These are phyloP conservation scores for Achlya flavicornis DNA, from an alignment of 2,888 invertebrate genomes.

Conservation along the genomic window DNA sequence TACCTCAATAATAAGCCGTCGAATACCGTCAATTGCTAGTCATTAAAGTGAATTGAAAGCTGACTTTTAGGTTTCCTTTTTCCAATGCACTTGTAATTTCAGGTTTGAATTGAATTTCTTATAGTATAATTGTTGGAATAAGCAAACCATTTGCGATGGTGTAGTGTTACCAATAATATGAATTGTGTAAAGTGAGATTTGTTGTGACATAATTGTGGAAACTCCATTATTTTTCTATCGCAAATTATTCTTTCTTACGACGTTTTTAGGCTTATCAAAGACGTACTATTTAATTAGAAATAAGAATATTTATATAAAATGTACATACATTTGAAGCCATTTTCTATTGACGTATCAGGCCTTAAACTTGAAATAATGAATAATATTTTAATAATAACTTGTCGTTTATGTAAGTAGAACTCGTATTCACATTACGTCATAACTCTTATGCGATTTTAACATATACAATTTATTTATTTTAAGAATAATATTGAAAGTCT, in stretches of 20 bases:
- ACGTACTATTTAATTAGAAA: neutral
- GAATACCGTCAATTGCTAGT: conserved; percentile 64
- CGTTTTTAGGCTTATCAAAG: neutral
- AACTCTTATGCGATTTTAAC: neutral
- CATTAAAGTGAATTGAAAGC: conserved; percentile 45
- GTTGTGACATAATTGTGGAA: conserved; percentile 32
- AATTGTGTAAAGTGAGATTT: conserved; percentile 35
- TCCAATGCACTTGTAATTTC: neutral
- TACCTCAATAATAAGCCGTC: conserved; percentile 57
- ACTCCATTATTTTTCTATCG: conserved; percentile 23
- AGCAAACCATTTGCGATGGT: conserved; percentile 25
- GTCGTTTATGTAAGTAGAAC: neutral
- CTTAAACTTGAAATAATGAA: neutral
- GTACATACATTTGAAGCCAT: no score
- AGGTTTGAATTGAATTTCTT: conserved; percentile 16
- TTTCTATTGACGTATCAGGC: neutral
- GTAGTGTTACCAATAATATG: conserved; percentile 28
- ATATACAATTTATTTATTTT: no score
- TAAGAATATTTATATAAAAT: no score
- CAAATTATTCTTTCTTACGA: conserved; percentile 7
- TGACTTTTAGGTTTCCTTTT: conserved; percentile 33
- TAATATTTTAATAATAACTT: neutral
- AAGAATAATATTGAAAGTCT: no score
- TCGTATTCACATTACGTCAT: neutral
- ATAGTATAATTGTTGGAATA: conserved; percentile 16